A percentile compares a stretch with the other conserved stretches of the same genome.
Conservation (phyloP, 1,140 invertebrate species). For the Phymorhynchus buccinoides region DNA sequence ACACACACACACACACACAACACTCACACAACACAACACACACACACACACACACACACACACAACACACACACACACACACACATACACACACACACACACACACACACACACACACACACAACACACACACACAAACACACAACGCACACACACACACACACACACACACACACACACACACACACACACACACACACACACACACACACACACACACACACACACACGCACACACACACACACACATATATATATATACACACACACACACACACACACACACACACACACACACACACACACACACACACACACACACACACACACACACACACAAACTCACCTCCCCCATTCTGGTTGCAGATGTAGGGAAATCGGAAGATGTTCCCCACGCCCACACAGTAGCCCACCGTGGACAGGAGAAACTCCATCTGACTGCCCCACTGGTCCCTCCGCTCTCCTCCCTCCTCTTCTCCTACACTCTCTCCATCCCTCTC, state of each 20-base stretch:
- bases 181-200: too few species aligned
- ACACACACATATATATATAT: not conserved
- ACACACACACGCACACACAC: not conserved
- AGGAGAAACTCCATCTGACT: constrained; percentile 71
- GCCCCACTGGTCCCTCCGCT: constrained; percentile 48
- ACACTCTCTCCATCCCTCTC: not conserved
- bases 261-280: not conserved
- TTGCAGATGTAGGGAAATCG: constrained; percentile 94
- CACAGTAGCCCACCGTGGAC: constrained; percentile 72
- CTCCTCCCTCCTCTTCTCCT: constrained; percentile 12
- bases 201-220: not conserved
- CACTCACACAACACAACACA: too few species aligned
- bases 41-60: not conserved
- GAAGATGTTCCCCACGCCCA: constrained; percentile 90
- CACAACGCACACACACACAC: not conserved
- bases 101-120: constrained; percentile 15
- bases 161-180: not conserved
- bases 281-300: not conserved
- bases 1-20: not conserved
- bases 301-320: not conserved
- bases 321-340: not conserved
- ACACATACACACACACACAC: not conserved
- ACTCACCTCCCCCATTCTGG: constrained; percentile 88
- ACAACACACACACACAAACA: constrained; percentile 63
- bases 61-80: not conserved